Evolutionary conservation across 1,140 invertebrate species (phyloP).

Genomic region (Drosophila sucinea): DNA sequence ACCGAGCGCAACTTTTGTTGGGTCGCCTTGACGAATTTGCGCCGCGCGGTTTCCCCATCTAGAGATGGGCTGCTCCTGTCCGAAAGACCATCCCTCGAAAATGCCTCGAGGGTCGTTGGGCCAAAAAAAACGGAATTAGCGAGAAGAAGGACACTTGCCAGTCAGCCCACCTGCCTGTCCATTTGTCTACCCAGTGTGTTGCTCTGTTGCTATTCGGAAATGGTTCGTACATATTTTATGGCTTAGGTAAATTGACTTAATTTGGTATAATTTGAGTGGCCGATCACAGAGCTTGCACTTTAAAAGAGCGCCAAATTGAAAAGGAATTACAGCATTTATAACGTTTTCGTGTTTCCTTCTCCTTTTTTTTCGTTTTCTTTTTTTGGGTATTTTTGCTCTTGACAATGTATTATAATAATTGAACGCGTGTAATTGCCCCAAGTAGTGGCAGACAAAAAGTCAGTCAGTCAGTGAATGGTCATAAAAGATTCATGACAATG

Average conservation of each 20-base stretch:
- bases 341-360: background rate
- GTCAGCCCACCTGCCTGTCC: constrained; percentile 12
- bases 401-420: constrained; percentile 82
- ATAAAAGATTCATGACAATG: constrained; percentile 72
- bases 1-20: constrained; percentile 9
- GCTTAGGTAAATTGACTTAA: constrained; percentile 77
- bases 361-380: constrained; percentile 6
- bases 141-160: constrained; percentile 52
- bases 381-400: constrained; percentile 28
- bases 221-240: constrained; percentile 75
- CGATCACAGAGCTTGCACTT: constrained; percentile 41
- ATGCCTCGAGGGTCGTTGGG: constrained; percentile 43
- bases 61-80: constrained; percentile 11
- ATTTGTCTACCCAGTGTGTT: constrained; percentile 25
- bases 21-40: constrained; percentile 78
- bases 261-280: constrained; percentile 69
- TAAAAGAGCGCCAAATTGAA: constrained; percentile 72
- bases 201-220: constrained; percentile 33
- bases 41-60: constrained; percentile 54
- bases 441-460: constrained; percentile 52
- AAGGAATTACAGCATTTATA: constrained; percentile 52
- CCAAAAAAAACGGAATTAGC: constrained; percentile 67
- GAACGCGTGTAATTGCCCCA: constrained; percentile 81
- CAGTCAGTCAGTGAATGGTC: constrained; percentile 48
- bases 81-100: background rate